Conservation (phyloP, 2,888 invertebrate genomes). For the Rhorus exstirpatorius region DNA sequence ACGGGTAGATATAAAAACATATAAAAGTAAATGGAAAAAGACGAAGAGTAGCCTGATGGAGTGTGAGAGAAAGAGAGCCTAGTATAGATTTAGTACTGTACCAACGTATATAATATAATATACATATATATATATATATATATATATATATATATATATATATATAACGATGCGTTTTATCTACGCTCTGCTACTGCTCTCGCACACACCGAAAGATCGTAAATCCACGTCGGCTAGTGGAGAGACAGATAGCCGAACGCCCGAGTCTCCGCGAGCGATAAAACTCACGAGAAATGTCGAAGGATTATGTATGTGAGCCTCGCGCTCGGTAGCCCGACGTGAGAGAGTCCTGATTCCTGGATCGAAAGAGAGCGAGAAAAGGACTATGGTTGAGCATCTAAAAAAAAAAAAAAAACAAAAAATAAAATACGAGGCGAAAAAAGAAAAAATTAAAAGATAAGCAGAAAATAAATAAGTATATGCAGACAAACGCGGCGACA, state of each 20-base stretch:
- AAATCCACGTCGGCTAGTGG: constrained; percentile 66
- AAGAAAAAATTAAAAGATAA: constrained; percentile 65
- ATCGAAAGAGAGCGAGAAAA: constrained; percentile 24
- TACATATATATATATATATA: constrained; percentile 14
- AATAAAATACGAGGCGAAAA: constrained; percentile 49
- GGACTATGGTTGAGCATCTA: constrained; percentile 50
- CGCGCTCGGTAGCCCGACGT: constrained; percentile 52
- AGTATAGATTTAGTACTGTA: constrained; percentile 15
- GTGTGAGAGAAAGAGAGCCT: constrained; percentile 35
- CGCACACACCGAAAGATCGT: constrained; percentile 64
- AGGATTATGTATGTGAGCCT: constrained; percentile 68
- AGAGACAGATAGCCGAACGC: constrained; percentile 71
- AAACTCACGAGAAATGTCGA: constrained; percentile 71
- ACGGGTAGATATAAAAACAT: constrained; percentile 11
- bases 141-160: constrained; percentile 14
- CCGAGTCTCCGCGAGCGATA: constrained; percentile 66
- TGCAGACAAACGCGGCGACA: constrained; percentile 52
- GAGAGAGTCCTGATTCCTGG: constrained; percentile 58
- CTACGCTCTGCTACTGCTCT: constrained; percentile 63
- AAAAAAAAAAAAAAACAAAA: constrained; percentile 41
- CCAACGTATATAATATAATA: not conserved
- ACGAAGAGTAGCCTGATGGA: not conserved
- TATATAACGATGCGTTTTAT: constrained; percentile 61
- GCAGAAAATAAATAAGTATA: constrained; percentile 67
- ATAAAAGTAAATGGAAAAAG: constrained; percentile 16